phyloP scores from a whole-genome alignment of 92 coral and sea anemone genomes.

The Phymanthus crucifer region DNA sequence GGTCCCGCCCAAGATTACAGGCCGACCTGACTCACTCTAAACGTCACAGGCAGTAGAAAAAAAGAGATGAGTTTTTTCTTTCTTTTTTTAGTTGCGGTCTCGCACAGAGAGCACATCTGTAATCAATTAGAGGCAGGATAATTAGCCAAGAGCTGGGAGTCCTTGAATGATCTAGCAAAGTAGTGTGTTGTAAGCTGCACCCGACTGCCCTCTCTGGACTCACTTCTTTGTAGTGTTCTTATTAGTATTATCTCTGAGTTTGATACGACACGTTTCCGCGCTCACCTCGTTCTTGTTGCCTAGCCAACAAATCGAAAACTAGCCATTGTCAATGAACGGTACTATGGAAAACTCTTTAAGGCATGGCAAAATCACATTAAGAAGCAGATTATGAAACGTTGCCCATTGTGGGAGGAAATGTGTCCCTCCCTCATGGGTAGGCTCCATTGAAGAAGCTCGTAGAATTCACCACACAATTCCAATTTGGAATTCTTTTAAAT shows the following conservation, averaged over 20 bases:
- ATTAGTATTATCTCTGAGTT: not conserved
- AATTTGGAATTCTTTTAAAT: not conserved
- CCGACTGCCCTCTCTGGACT: constrained; percentile 6
- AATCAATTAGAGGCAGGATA: not conserved
- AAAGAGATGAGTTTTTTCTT: not conserved
- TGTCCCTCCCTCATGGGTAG: constrained; percentile 5
- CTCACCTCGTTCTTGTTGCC: constrained; percentile 17
- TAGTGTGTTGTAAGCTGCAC: not conserved
- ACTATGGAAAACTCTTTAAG: constrained; percentile 13
- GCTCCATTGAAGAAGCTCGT: not conserved
- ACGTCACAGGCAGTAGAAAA: not conserved
- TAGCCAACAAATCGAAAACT: constrained; percentile 15
- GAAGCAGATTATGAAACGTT: not conserved
- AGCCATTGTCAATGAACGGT: constrained; percentile 27
- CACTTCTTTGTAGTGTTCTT: not conserved
- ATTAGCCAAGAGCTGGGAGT: not conserved
- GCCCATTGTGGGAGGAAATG: constrained; percentile 1
- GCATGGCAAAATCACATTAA: constrained; percentile 3
- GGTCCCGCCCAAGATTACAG: constrained; percentile 3
- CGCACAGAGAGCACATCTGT: constrained; percentile 2
- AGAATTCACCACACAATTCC: not conserved
- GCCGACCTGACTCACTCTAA: not conserved
- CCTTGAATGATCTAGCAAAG: not conserved
- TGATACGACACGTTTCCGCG: constrained; percentile 22
- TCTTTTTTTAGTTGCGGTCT: not conserved